Base-by-base conservation (phyloP, 1,140 invertebrate genomes). In the Belonocnema kinseyi region DNA sequence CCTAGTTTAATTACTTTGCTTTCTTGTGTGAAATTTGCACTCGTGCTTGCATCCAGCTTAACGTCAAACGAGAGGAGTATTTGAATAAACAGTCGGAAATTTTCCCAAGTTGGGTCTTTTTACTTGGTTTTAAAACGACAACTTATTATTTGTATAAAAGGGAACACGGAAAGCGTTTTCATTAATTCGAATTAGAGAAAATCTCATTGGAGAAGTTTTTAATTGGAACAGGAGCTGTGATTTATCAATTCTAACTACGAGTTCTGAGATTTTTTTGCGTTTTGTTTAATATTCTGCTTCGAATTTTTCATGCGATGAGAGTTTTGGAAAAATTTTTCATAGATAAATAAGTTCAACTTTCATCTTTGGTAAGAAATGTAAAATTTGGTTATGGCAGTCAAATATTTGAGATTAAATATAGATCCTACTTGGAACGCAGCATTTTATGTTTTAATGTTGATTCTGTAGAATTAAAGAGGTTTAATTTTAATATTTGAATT, bases 1-100 rank as follows among this genome's bases (percentile, higher is more conserved):
- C 12, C 12, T 14, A 33, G 58, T 66, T 66, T 66, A 66, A 66
- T 66, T 33, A 14, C 56, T 33, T 66, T 66, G 58, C 58, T 33
- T 66, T 26, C 26, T 16, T 66, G 58, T 66, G 26, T 16, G 19
- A 21, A 66, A 66, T 33, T 66, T 33, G 26, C 21, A 66, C 58
- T 61, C 19, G 40, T 46, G 19, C 19, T 66, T 66, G 58, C 58
- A 16, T 33, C 5, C 58, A 66, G 33, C 26, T 66, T 26, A 66
- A 66, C 58, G 58, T 21, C 58, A 33, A 61, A 61, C 33, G 58
- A 66, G 14, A 26, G 21, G 33, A 7, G 10, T 46, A 46, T 46
- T 46, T 46, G 10, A 11, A 46, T 46, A 46, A 46, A 46, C 40
- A 46, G 40, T 46, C 7, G 7, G 40, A 46, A 46, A 46, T 11